Percentiles rank a stretch among this genome's conserved stretches.
Evolutionary conservation across 1,140 invertebrate species (phyloP).

Genomic region (Venustaconcha ellipsiformis): DNA sequence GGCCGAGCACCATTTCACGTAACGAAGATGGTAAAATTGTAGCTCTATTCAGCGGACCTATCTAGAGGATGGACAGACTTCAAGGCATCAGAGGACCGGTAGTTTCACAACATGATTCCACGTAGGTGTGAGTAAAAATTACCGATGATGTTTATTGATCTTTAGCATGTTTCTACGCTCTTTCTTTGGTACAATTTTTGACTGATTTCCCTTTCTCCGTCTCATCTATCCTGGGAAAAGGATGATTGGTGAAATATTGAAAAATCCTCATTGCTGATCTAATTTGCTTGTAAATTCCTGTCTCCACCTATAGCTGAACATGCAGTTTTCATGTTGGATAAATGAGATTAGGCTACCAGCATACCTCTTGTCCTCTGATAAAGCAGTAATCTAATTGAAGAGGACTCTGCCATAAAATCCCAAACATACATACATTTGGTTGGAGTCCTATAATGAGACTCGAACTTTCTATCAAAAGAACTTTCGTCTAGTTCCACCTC

Average conservation of each 20-base stretch:
- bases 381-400: conserved; percentile 10
- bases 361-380: conserved; percentile 5
- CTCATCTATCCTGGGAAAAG: conserved; percentile 7
- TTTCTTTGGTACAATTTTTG: conserved; percentile 23
- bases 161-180: conserved; percentile 29
- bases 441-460: conserved; percentile 6
- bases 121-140: conserved; percentile 16
- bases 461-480: conserved; percentile 10
- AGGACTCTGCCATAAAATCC: conserved; percentile 21
- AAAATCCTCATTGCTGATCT: conserved; percentile 13
- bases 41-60: neutral
- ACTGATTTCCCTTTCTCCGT: conserved; percentile 12
- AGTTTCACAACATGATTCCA: conserved; percentile 13
- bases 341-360: conserved; percentile 7
- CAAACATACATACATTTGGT: conserved; percentile 10
- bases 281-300: conserved; percentile 13
- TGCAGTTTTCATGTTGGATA: conserved; percentile 16
- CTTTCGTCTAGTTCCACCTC: conserved; percentile 13
- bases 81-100: neutral
- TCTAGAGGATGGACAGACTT: conserved; percentile 2
- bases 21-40: conserved; percentile 13
- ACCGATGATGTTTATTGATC: conserved; percentile 15
- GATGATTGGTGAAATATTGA: conserved; percentile 12
- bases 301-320: conserved; percentile 28
- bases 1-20: neutral